phyloP scores from a whole-genome alignment of 2,113 vertebrate species.

The Myrmecophaga tridactyla region DNA sequence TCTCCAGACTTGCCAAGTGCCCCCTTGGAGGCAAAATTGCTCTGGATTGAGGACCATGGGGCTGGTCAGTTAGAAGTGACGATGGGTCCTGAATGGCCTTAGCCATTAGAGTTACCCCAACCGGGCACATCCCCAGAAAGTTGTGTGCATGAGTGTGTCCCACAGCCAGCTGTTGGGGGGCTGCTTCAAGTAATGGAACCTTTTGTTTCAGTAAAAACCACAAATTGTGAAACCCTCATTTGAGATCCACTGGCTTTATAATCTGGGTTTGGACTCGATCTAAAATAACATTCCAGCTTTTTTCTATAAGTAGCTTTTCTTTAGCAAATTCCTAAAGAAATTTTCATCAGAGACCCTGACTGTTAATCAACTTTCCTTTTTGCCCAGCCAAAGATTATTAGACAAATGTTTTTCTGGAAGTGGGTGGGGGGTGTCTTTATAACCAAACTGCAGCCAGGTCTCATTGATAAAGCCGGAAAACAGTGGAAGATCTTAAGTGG shows the following conservation, averaged over 20 bases:
- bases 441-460: fast-evolving
- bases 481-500: background rate
- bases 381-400: background rate
- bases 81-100: too few relatives aligned
- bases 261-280: background rate
- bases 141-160: background rate
- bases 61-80: background rate
- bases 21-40: background rate
- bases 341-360: background rate
- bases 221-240: background rate
- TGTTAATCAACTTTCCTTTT: background rate
- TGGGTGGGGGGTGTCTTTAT: background rate
- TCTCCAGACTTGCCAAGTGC: background rate
- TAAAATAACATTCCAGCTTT: background rate
- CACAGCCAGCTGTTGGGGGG: background rate
- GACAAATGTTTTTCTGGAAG: background rate
- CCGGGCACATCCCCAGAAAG: background rate
- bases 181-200: background rate
- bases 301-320: background rate
- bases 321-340: background rate
- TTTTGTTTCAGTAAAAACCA: background rate
- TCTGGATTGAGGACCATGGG: background rate
- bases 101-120: background rate
- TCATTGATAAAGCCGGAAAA: background rate
- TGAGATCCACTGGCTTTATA: background rate